Evolutionary conservation across 2,113 vertebrate genomes (phyloP).

Genomic region (Vombatus ursinus): DNA sequence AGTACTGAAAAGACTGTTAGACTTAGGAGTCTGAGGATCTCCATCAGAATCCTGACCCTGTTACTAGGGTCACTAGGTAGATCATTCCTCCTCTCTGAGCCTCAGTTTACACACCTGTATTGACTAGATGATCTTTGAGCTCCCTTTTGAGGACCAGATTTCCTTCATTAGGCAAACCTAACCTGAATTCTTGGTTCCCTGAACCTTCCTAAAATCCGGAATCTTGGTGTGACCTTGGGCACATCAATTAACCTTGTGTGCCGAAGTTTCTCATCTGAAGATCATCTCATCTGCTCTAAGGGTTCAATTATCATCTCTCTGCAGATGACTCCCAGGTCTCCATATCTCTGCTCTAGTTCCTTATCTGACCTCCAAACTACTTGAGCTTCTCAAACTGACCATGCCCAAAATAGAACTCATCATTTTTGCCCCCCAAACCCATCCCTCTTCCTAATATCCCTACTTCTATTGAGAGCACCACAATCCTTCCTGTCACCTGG

Average conservation of each 20-base stretch:
- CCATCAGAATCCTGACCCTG: not conserved
- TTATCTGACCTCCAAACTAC: not conserved
- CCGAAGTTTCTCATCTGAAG: constrained; percentile 29
- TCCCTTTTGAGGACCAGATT: not conserved
- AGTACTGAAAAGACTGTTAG: not conserved
- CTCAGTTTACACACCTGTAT: not conserved
- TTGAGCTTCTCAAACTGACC: not conserved
- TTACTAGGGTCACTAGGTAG: not conserved
- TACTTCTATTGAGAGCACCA: not conserved
- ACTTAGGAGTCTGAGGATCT: not conserved
- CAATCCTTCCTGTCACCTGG: not conserved
- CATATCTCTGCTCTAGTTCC: not conserved
- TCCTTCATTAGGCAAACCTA: not conserved
- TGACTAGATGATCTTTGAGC: not conserved
- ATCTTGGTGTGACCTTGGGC: constrained; percentile 42
- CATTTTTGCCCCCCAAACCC: not conserved
- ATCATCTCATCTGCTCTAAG: not conserved
- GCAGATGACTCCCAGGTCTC: not conserved
- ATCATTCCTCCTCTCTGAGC: not conserved
- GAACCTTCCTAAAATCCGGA: not conserved
- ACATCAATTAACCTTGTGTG: not conserved
- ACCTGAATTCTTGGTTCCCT: not conserved
- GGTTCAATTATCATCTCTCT: not conserved
- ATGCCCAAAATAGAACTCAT: not conserved
- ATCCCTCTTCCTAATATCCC: not conserved